Base-by-base conservation (phyloP, 2,888 invertebrate species). In the Entomobrya multifasciata region DNA sequence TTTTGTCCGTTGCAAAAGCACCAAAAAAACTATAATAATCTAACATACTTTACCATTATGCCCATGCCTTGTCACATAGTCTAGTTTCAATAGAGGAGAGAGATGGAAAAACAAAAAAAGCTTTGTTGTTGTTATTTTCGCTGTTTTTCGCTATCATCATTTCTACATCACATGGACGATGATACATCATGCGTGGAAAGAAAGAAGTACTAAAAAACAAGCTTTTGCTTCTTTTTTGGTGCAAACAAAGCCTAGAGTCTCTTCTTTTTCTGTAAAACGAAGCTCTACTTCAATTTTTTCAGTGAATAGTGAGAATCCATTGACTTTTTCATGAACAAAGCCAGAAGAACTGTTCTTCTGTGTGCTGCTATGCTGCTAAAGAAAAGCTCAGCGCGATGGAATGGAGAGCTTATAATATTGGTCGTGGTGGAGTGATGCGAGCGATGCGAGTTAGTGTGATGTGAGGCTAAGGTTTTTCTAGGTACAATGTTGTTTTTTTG, bases 271-370 rank as follows among this genome's bases (percentile, higher is more conserved):
- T 70, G 27, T 70, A 47, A 70, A 47, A 62, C 60, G 30, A 17
- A 79, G 80, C 57, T n/a, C n/a, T 60, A 60, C 72, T 81, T 72
- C 72, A 81, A 81, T 72, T 81, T 72, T 81, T 81, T 27, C 47
- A 81, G 72, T 81, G 81, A 81, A 70, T 70, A 47, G 70, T 22
- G 25, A 70, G 70, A 70, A 74, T 82, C 82, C 82, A 82, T 82
- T 74, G 82, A 82, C 82, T 82, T 82, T 77, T 82, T 82, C 41
- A 20, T 60, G 62, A 82, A 76, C 74, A 82, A 82, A 74, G 82
- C 74, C 47, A 55, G 25, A 60, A 67, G 57, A n/a, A n/a, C n/a
- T n/a, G n/a, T n/a, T n/a, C n/a, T n/a, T 70, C 44, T 81, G 20
- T 36, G 36, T 36, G 36, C 36, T 36, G 55, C 55, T 81, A 20